phyloP scores from a whole-genome alignment of 2,113 vertebrate species.

The Beaufortia kweichowensis region DNA sequence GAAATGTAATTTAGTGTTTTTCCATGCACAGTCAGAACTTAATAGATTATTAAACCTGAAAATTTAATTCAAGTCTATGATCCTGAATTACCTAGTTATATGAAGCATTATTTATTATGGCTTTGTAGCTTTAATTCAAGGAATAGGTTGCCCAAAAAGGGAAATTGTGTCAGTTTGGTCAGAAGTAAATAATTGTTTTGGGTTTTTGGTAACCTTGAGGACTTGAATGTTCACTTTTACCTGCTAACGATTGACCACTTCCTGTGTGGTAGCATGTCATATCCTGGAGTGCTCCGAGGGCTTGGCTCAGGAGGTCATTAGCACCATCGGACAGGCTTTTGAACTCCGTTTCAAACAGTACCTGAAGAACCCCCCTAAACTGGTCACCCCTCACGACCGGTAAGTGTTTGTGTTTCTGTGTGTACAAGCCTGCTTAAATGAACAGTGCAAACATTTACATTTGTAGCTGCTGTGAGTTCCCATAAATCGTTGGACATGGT shows the following conservation, averaged over 20 bases:
- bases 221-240: neutral
- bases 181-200: no score
- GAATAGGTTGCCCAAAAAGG: no score
- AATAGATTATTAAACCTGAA: neutral
- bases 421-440: neutral
- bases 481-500: neutral
- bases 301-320: conserved; percentile 96
- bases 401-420: conserved; percentile 56
- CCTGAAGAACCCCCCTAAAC: conserved; percentile 95
- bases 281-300: conserved; percentile 96
- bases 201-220: no score
- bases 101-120: neutral
- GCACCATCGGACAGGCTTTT: conserved; percentile 96
- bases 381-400: conserved; percentile 97
- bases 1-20: neutral
- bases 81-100: neutral
- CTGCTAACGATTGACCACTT: conserved; percentile 22
- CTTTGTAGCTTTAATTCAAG: neutral
- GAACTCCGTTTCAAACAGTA: conserved; percentile 98
- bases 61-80: neutral
- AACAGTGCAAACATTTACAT: neutral
- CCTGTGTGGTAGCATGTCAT: conserved; percentile 82
- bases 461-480: neutral
- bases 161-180: no score
- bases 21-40: neutral